Evolutionary conservation across 2,888 invertebrate species (phyloP).

Genomic region (Ennomos erosarius): DNA sequence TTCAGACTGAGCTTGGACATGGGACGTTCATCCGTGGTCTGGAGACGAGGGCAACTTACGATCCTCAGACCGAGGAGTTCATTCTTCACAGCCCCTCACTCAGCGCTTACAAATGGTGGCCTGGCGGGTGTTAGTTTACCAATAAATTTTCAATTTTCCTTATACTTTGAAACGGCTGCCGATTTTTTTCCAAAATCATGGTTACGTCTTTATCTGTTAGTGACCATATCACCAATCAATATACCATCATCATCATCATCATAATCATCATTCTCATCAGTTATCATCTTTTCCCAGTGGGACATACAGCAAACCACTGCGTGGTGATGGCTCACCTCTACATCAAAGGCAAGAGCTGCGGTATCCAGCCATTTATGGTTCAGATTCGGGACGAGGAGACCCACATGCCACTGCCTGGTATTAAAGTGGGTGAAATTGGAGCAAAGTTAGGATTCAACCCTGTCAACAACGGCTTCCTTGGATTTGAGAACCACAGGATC

Average conservation of each 20-base stretch:
- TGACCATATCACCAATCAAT: no score
- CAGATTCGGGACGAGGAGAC: constrained; percentile 95
- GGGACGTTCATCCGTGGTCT: constrained; percentile 96
- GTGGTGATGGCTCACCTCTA: constrained; percentile 96
- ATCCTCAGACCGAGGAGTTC: constrained; percentile 93
- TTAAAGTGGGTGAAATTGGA: constrained; percentile 97
- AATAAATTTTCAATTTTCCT: not conserved
- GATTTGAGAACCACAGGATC: constrained; percentile 93
- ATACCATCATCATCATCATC: no score
- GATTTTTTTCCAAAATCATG: no score
- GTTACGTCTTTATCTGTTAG: no score
- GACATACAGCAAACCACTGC: constrained; percentile 95
- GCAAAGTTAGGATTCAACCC: constrained; percentile 95
- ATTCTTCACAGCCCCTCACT: constrained; percentile 93
- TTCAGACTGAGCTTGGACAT: constrained; percentile 96
- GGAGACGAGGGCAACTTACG: constrained; percentile 97
- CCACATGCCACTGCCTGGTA: constrained; percentile 93
- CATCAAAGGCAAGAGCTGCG: constrained; percentile 91
- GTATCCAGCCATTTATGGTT: constrained; percentile 96
- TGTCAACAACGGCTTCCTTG: constrained; percentile 96
- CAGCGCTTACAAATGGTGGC: constrained; percentile 98
- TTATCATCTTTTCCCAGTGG: constrained; percentile 87
- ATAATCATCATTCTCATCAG: not conserved
- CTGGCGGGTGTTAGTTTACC: constrained; percentile 92
- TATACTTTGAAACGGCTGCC: no score